Evolutionary conservation across 2,113 vertebrate genomes (phyloP).

Genomic region (Neoarius graeffei): DNA sequence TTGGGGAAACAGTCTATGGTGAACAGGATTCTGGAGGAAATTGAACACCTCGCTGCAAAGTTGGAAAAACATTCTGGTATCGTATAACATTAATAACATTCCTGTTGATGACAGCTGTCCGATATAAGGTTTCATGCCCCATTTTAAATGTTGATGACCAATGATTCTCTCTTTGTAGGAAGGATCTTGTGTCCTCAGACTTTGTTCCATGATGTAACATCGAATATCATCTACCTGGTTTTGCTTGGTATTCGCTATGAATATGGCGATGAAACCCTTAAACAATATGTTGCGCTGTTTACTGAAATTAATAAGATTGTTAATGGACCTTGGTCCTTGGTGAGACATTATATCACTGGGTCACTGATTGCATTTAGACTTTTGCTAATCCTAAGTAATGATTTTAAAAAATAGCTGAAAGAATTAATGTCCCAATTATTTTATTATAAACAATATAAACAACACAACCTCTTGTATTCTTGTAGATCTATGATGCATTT

Average conservation of each 20-base stretch:
- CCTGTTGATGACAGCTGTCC: background rate
- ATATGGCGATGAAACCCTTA: constrained; percentile 62
- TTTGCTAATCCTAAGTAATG: background rate
- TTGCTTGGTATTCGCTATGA: constrained; percentile 67
- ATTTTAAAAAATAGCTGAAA: background rate
- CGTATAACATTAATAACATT: background rate
- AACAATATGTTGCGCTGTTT: constrained; percentile 50
- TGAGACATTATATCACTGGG: constrained; percentile 23
- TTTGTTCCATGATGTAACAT: constrained; percentile 62
- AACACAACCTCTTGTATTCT: background rate
- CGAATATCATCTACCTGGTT: constrained; percentile 72
- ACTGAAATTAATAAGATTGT: constrained; percentile 34
- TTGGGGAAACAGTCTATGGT: constrained; percentile 78
- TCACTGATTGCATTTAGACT: background rate
- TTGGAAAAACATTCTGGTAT: constrained; percentile 55
- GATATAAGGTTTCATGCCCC: background rate
- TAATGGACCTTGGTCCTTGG: constrained; percentile 59
- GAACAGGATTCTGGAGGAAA: constrained; percentile 69
- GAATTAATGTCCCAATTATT: background rate
- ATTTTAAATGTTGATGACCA: background rate
- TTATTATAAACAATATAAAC: background rate
- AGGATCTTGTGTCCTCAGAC: constrained; percentile 50
- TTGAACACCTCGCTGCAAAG: constrained; percentile 41
- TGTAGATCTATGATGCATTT: constrained; percentile 52
- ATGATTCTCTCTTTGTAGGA: constrained; percentile 31